Evolutionary conservation across 2,113 vertebrate species (phyloP).

Genomic region (Pteronura brasiliensis): DNA sequence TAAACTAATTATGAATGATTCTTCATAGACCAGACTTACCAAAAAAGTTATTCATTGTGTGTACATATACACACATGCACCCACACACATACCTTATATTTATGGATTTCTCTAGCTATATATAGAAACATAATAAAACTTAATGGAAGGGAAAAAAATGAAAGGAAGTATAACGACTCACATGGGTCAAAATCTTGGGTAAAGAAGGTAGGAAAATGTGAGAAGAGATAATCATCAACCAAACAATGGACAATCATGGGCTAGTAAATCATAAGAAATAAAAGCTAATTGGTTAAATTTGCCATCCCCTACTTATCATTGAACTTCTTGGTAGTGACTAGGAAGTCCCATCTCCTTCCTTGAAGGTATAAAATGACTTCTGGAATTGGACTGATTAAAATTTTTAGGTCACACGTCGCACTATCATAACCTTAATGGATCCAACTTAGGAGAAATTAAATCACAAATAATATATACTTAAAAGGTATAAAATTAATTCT

Average conservation of each 20-base stretch:
- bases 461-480: conserved; percentile 60
- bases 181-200: neutral
- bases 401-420: neutral
- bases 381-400: neutral
- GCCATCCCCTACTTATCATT: neutral
- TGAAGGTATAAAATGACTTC: neutral
- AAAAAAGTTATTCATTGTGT: neutral
- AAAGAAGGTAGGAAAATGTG: neutral
- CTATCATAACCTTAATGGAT: conserved; percentile 27
- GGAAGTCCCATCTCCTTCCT: neutral
- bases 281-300: neutral
- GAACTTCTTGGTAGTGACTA: neutral
- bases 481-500: conserved; percentile 68
- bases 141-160: neutral
- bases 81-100: neutral
- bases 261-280: neutral
- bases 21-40: neutral
- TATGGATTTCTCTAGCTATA: neutral
- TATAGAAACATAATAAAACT: neutral
- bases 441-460: conserved; percentile 56
- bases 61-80: neutral
- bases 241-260: neutral
- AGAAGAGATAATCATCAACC: neutral
- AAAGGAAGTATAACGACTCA: neutral
- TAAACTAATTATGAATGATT: conserved; percentile 35